phyloP scores from a whole-genome alignment of 2,797 vertebrate species.

The Coregonus sp. region DNA sequence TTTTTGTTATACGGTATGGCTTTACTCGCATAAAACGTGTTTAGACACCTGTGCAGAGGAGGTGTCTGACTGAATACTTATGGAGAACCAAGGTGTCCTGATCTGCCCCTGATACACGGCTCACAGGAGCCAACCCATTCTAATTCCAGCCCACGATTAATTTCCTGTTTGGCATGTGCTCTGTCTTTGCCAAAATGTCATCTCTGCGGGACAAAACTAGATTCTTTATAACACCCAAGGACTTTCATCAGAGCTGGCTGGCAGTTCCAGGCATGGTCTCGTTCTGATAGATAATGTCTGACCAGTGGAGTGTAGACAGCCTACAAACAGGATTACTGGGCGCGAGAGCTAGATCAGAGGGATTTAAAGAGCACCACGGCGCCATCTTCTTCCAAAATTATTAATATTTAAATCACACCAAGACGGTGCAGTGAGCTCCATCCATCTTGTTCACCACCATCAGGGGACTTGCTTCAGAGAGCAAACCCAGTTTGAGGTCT shows the following conservation, averaged over 20 bases:
- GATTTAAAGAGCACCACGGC: slow-evolving; percentile 47
- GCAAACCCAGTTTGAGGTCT: too few relatives aligned
- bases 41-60: slow-evolving; percentile 42
- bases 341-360: slow-evolving; percentile 24
- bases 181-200: background rate
- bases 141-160: slow-evolving; percentile 28
- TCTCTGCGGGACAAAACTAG: slow-evolving; percentile 16
- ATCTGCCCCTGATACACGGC: slow-evolving; percentile 22
- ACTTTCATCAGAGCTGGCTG: background rate
- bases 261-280: slow-evolving; percentile 2
- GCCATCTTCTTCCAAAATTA: slow-evolving; percentile 44
- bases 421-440: slow-evolving; percentile 39
- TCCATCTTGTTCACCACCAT: background rate
- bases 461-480: too few relatives aligned
- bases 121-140: slow-evolving; percentile 31
- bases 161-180: slow-evolving; percentile 12
- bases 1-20: too few relatives aligned
- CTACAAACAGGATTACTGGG: slow-evolving; percentile 24
- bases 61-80: slow-evolving; percentile 55
- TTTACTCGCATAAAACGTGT: background rate
- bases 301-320: slow-evolving; percentile 18
- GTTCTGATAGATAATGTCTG: slow-evolving; percentile 9
- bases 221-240: background rate
- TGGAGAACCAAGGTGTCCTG: slow-evolving; percentile 42
- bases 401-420: slow-evolving; percentile 63